Evolutionary conservation across 2,113 vertebrate species (phyloP).

Genomic region (Struthidea cinerea): DNA sequence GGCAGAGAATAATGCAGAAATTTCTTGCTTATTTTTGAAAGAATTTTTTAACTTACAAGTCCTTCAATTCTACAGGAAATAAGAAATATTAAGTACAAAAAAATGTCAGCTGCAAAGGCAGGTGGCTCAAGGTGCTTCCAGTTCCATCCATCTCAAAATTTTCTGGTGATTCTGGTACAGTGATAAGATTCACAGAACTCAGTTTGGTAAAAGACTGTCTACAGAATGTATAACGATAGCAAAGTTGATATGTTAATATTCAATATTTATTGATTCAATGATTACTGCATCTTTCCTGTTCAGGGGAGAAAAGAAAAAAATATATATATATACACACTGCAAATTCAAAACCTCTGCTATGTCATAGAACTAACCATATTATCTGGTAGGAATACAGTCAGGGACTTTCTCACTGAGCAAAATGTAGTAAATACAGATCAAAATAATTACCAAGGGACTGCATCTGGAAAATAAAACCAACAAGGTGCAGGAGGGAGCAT

Average conservation of each 20-base stretch:
- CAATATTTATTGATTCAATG: background rate
- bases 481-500: background rate
- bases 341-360: background rate
- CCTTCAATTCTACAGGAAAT: constrained; percentile 31
- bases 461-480: background rate
- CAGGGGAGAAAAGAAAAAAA: background rate
- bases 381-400: background rate
- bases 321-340: rapidly evolving
- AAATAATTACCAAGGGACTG: background rate
- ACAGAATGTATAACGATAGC: background rate
- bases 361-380: background rate
- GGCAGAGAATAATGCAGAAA: background rate
- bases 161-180: background rate
- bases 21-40: constrained; percentile 24
- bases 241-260: background rate
- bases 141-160: background rate
- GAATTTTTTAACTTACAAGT: background rate
- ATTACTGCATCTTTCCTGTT: background rate
- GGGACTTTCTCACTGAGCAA: background rate
- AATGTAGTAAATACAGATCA: background rate
- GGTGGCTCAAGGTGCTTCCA: background rate
- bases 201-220: background rate
- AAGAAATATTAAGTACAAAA: constrained; percentile 9
- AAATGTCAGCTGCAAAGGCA: background rate
- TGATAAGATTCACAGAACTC: background rate